Evolutionary conservation across 2,797 vertebrate species (phyloP), one percentile per base, ranked within the genome.

Genomic region (Delichon dasypus): DNA sequence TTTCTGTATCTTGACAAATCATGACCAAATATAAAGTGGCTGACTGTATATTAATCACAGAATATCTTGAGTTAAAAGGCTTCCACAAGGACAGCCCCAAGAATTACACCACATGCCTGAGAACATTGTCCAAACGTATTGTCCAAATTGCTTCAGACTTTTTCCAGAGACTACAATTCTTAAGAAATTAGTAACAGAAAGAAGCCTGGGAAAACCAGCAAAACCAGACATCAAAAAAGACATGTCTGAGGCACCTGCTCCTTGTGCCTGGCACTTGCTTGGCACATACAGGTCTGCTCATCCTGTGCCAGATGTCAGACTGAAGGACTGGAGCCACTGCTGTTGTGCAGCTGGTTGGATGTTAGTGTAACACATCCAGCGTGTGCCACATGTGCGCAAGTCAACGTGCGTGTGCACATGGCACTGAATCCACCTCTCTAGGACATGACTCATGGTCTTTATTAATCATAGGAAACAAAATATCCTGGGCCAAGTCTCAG

Each of bases 391-490:
- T 6, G 21, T 13, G 16, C 68, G 44, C 32, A 47, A 11, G 32
- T 26, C 61, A 40, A 3, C 0, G 4, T 5, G 30, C 0, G 6
- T 36, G 27, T 71, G 61, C 61, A 30, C 1, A 0, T 47, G n/a
- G 21, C 4, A 2, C 16, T 16, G 42, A 11, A 9, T 32, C n/a
- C 48, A 12, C 50, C 23, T 11, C 62, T 45, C 73, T 75, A 0
- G 0, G 77, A 45, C 58, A 5, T 78, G 62, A 75, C 15, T 86
- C 50, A 42, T 13, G 42, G 19, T 29, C 50, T 57, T 70, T 17
- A 16, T 62, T 65, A 71, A 27, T 67, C 23, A 27, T 2, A 67
- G 66, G 53, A 89, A 83, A 80, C 30, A 40, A 71, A 81, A 84
- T 42, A 29, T 50, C 17, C 60, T 47, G 55, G 27, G 44, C 34